phyloP scores from a whole-genome alignment of 2,113 vertebrate species.

The Eublepharis macularius region DNA sequence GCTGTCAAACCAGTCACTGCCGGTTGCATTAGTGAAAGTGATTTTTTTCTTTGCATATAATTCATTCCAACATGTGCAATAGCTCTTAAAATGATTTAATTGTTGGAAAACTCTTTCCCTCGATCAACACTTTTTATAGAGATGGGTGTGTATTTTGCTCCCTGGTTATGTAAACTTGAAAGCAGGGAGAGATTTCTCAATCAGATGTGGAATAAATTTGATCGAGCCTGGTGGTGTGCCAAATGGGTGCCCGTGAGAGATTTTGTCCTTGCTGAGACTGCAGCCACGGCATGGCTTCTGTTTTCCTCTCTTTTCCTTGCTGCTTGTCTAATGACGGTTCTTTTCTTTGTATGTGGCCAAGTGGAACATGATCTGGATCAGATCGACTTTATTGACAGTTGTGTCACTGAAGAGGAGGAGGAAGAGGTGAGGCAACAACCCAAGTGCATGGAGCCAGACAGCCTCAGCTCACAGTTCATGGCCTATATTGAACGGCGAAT shows the following conservation, averaged over 20 bases:
- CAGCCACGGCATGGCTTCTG: neutral
- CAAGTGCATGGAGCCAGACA: slow-evolving; percentile 73
- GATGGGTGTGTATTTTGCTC: neutral
- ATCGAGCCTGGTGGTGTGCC: neutral
- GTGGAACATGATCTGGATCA: slow-evolving; percentile 87
- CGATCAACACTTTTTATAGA: neutral
- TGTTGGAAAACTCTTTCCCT: neutral
- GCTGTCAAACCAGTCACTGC: neutral
- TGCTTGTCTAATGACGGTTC: slow-evolving; percentile 39
- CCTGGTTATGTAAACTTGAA: neutral
- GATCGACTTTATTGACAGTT: slow-evolving; percentile 91
- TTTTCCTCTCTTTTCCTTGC: neutral
- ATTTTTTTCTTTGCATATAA: neutral
- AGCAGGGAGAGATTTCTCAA: slow-evolving; percentile 15
- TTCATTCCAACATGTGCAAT: neutral
- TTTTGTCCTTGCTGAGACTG: neutral
- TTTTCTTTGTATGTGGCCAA: slow-evolving; percentile 58
- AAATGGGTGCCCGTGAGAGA: neutral
- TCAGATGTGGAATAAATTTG: neutral
- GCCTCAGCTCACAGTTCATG: slow-evolving; percentile 89
- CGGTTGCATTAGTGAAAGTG: neutral
- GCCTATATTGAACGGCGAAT: slow-evolving; percentile 86
- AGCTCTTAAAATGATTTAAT: neutral
- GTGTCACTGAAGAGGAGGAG: slow-evolving; percentile 83
- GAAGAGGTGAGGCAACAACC: slow-evolving; percentile 77